Base-by-base conservation (phyloP, 2,888 invertebrate species). In the Drosophila birchii region DNA sequence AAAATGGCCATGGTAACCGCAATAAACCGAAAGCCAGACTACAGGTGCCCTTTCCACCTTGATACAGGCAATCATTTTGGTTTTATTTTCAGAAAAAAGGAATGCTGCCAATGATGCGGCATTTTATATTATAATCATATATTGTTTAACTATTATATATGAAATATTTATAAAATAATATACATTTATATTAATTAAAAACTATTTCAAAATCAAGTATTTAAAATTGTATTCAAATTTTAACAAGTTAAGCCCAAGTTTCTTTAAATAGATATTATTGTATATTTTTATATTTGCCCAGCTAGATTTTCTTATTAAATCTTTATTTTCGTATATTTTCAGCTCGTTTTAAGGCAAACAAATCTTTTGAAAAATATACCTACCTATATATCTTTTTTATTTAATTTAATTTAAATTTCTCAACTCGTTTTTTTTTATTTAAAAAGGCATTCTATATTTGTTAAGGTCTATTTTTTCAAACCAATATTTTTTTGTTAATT, bases 1-100 rank as follows among this genome's bases (percentile, higher is more conserved):
- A 9, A 34, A 57, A 14, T 43, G 14, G 2, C 60, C 60, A 43
- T 61, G 60, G 58, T 43, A 57, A 61, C 60, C 60, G 36, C 53
- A 54, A 38, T 54, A 54, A 54, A n/a, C 34, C 16, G 9, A 51
- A 1, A 20, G 51, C 14, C 20, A 36, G 51, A 34, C 20, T 11
- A 20, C 51, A 36, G 34, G 9, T 9, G 5, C 34, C 14, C 51
- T 11, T 20, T 20, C 34, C 51, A 34, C 51, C 34, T 49, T 16
- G 51, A 51, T 36, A 36, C 20, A 51, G 51, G 51, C 34, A 51
- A 51, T 51, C 20, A 51, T 51, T 51, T 51, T 2, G 20, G 20
- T 51, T 51, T 36, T 34, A 34, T 16, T 20, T 20, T 3, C 12
- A 6, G 18, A 20, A n/a, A 32, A 20, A 51, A 20, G 51, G 51